Percentiles rank a stretch among this genome's conserved stretches.
These are phyloP conservation scores for Lepisosteus oculatus DNA, from an alignment of 2,113 vertebrate genomes.

Conservation along the genomic window DNA sequence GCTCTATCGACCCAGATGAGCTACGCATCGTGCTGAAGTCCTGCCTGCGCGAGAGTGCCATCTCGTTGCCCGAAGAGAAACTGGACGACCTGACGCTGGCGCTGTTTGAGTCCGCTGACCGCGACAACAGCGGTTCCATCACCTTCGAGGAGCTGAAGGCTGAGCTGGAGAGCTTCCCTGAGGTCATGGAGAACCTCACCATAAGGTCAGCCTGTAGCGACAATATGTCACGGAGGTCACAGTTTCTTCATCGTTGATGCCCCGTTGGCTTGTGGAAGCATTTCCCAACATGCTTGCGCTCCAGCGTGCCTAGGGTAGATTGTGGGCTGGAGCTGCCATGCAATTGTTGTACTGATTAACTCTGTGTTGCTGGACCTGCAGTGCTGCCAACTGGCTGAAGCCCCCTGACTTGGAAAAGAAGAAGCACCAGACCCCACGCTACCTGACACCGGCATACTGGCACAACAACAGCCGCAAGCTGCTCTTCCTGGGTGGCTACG, in stretches of 20 bases:
- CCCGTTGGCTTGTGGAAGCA: too few relatives aligned
- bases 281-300: too few relatives aligned
- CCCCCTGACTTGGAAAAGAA: slow-evolving; percentile 48
- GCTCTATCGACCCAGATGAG: slow-evolving; percentile 80
- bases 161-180: slow-evolving; percentile 77
- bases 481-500: slow-evolving; percentile 66
- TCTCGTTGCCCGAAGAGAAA: slow-evolving; percentile 79
- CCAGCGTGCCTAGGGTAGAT: too few relatives aligned
- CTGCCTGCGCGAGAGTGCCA: slow-evolving; percentile 77
- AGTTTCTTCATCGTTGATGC: too few relatives aligned
- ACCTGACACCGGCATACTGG: slow-evolving; percentile 68
- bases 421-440: slow-evolving; percentile 49
- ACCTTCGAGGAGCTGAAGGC: slow-evolving; percentile 84
- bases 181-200: slow-evolving; percentile 87
- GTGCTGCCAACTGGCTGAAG: slow-evolving; percentile 81
- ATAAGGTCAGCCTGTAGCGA: slow-evolving; percentile 67
- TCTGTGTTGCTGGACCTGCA: slow-evolving; percentile 28
- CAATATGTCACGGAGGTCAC: too few relatives aligned
- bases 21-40: slow-evolving; percentile 72
- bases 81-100: slow-evolving; percentile 74
- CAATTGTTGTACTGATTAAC: too few relatives aligned
- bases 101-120: slow-evolving; percentile 79
- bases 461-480: slow-evolving; percentile 72
- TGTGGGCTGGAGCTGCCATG: too few relatives aligned
- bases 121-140: slow-evolving; percentile 77